Percentiles rank a stretch among this genome's conserved stretches.
These are phyloP conservation scores for Caerostris extrusa DNA, from an alignment of 1,140 invertebrate genomes.

Conservation along the genomic window DNA sequence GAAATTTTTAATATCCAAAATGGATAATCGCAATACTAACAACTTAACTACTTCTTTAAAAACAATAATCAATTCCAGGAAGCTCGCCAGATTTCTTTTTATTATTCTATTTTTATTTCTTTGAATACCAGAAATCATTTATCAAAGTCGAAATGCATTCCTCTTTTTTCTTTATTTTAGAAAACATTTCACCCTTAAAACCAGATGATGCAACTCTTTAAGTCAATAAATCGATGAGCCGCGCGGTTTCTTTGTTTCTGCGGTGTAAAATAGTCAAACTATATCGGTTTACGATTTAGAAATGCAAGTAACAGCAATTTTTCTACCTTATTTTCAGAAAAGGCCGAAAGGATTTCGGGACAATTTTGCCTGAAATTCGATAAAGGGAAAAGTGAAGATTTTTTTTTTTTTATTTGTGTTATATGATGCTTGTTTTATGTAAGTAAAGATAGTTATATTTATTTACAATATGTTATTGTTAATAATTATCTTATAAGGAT, in stretches of 20 bases:
- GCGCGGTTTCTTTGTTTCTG: background rate
- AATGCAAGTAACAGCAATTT: background rate
- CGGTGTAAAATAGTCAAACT: background rate
- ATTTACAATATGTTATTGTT: too few species aligned
- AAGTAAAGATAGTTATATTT: too few species aligned
- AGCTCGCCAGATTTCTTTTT: too few species aligned
- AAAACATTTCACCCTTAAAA: background rate
- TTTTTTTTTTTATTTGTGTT: background rate
- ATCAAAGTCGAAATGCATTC: background rate
- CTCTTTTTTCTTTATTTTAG: background rate
- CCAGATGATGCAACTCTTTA: background rate
- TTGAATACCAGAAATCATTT: background rate
- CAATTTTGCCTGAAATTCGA: too few species aligned
- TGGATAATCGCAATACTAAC: too few species aligned
- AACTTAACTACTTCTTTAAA: too few species aligned
- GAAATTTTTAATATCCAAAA: too few species aligned
- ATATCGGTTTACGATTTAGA: slow-evolving; percentile 18
- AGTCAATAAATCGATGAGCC: background rate
- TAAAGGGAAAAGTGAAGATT: background rate
- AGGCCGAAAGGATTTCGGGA: background rate
- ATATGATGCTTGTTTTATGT: too few species aligned
- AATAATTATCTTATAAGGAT: too few species aligned
- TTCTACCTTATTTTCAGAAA: background rate
- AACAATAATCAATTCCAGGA: too few species aligned
- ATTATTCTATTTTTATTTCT: background rate